A percentile compares a stretch with the other conserved stretches of the same genome.
These are phyloP conservation scores for Rhaphigaster nebulosa DNA, from an alignment of 2,888 invertebrate species.

Conservation along the genomic window DNA sequence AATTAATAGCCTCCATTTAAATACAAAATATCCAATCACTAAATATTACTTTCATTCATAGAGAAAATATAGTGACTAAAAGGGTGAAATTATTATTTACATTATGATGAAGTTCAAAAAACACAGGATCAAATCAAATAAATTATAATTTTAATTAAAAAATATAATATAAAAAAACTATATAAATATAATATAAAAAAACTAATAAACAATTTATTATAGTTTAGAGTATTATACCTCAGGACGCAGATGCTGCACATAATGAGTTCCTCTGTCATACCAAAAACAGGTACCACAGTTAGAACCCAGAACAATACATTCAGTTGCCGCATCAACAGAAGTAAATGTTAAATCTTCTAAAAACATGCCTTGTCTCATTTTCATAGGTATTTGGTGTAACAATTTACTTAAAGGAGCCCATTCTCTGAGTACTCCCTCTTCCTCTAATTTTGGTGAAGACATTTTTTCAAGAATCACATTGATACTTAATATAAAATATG, in stretches of 20 bases:
- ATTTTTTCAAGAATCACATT: conserved; percentile 56
- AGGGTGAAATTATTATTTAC: neutral
- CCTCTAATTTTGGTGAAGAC: conserved; percentile 65
- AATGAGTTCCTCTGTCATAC: conserved; percentile 84
- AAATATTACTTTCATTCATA: neutral
- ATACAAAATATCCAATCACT: neutral
- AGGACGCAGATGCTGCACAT: conserved; percentile 82
- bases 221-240: conserved; percentile 77
- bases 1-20: neutral
- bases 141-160: too few relatives aligned
- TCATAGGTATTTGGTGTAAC: conserved; percentile 81
- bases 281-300: conserved; percentile 90
- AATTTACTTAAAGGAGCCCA: conserved; percentile 85
- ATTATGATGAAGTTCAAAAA: neutral
- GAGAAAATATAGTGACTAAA: neutral
- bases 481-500: neutral
- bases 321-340: conserved; percentile 84
- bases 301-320: conserved; percentile 87
- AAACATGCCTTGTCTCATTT: conserved; percentile 82
- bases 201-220: neutral
- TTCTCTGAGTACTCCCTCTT: conserved; percentile 73
- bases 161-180: too few relatives aligned
- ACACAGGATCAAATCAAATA: neutral
- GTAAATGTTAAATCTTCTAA: conserved; percentile 82
- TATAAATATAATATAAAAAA: neutral